Percentiles rank a stretch among this genome's conserved stretches.
phyloP scores from a whole-genome alignment of 2,888 invertebrate species.

The Argyresthia albistria region DNA sequence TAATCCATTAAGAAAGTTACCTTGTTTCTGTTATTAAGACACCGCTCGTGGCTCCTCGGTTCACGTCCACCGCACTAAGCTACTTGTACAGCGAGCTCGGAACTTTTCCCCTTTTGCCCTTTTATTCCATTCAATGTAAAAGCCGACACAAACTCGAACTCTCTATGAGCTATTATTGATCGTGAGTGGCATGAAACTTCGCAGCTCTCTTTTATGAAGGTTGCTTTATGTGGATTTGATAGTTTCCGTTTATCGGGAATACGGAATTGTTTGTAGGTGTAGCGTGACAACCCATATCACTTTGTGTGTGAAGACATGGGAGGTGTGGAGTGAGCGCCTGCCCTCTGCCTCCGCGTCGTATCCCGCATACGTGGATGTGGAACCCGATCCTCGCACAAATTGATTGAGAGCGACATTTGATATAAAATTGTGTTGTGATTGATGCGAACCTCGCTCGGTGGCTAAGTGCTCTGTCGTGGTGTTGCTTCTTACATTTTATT shows the following conservation, averaged over 20 bases:
- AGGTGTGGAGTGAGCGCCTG: neutral
- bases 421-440: conserved; percentile 72
- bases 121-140: neutral
- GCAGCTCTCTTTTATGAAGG: neutral
- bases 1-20: conserved; percentile 1
- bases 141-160: neutral
- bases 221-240: neutral
- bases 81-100: neutral
- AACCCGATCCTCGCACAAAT: conserved; percentile 66
- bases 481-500: conserved; percentile 28
- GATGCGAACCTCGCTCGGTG: conserved; percentile 57
- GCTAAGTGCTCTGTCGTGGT: conserved; percentile 67
- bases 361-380: conserved; percentile 11
- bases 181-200: neutral
- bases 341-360: too few relatives aligned
- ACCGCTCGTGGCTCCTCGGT: neutral
- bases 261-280: neutral
- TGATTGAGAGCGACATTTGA: conserved; percentile 72
- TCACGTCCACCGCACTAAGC: neutral
- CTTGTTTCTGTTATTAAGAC: neutral
- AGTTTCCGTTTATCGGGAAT: neutral
- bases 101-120: neutral
- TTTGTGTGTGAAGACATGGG: neutral
- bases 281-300: neutral
- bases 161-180: neutral